A percentile compares a stretch with the other conserved stretches of the same genome.
These are phyloP conservation scores for Zelleria hepariella DNA, from an alignment of 2,888 invertebrate genomes.

Conservation along the genomic window DNA sequence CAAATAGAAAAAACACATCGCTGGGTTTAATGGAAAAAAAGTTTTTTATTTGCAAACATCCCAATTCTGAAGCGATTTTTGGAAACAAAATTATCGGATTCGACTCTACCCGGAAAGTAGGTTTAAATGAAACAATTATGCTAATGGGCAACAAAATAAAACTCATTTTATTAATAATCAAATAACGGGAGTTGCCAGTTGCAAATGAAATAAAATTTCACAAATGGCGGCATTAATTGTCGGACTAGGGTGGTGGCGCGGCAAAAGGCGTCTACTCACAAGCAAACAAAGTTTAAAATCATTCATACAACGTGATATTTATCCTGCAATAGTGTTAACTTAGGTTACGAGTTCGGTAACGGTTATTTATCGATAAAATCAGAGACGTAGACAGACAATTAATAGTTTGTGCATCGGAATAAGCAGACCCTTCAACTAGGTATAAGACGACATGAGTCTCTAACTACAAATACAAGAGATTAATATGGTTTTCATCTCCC, in stretches of 20 bases:
- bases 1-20: no score
- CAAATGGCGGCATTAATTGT: slow-evolving; percentile 66
- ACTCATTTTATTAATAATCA: slow-evolving; percentile 68
- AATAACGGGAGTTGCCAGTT: slow-evolving; percentile 61
- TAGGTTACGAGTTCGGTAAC: no score
- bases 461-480: not conserved
- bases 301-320: no score
- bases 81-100: slow-evolving; percentile 47
- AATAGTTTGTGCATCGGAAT: no score
- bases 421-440: no score
- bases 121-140: slow-evolving; percentile 64
- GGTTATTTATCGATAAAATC: no score
- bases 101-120: slow-evolving; percentile 32
- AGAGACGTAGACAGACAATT: no score
- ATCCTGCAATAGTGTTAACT: no score
- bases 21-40: not conserved
- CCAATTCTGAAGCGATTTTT: slow-evolving; percentile 21
- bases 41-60: slow-evolving; percentile 11
- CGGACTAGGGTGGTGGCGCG: slow-evolving; percentile 23
- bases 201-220: slow-evolving; percentile 60
- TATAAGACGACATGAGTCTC: not conserved
- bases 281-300: no score
- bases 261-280: slow-evolving; percentile 19
- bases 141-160: slow-evolving; percentile 66
- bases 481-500: not conserved